Conservation (phyloP, 1,140 invertebrate species). For the Drosophila kohkoa region DNA sequence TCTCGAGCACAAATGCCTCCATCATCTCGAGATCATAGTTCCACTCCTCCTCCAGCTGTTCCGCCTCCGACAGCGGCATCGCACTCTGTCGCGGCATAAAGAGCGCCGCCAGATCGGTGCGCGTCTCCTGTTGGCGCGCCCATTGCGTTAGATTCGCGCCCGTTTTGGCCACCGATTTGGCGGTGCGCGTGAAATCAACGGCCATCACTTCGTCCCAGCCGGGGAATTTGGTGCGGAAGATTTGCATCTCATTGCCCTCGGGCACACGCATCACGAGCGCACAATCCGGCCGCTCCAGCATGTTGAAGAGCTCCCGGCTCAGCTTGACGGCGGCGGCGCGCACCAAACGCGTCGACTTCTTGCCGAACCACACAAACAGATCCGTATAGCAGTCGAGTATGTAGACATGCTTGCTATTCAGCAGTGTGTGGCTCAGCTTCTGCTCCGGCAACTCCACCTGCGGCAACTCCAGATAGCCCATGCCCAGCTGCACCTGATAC, state of each 20-base stretch:
- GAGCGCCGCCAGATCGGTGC: conserved; percentile 95
- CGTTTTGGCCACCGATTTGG: conserved; percentile 97
- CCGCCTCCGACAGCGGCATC: conserved; percentile 94
- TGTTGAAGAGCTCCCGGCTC: conserved; percentile 96
- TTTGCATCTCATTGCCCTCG: conserved; percentile 93
- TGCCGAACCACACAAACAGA: conserved; percentile 99
- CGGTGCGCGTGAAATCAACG: conserved; percentile 99
- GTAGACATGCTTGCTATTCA: conserved; percentile 98
- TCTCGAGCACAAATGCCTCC: conserved; percentile 99
- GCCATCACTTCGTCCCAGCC: conserved; percentile 99
- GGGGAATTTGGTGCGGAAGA: conserved; percentile 98
- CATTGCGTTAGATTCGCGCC: conserved; percentile 98
- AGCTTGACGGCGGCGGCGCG: conserved; percentile 98
- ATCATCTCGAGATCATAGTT: conserved; percentile 98
- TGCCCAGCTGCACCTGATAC: conserved; percentile 98
- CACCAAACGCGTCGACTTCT: conserved; percentile 98
- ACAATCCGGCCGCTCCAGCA: conserved; percentile 95
- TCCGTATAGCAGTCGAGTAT: conserved; percentile 98
- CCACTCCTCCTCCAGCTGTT: conserved; percentile 96
- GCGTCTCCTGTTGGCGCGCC: conserved; percentile 95
- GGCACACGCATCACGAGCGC: conserved; percentile 95
- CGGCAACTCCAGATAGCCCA: conserved; percentile 99
- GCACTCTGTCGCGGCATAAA: conserved; percentile 97
- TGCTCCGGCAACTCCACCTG: conserved; percentile 95
- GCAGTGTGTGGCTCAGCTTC: conserved; percentile 90